Evolutionary conservation across 2,888 invertebrate species (phyloP).

Genomic region (Hybos culiciformis): DNA sequence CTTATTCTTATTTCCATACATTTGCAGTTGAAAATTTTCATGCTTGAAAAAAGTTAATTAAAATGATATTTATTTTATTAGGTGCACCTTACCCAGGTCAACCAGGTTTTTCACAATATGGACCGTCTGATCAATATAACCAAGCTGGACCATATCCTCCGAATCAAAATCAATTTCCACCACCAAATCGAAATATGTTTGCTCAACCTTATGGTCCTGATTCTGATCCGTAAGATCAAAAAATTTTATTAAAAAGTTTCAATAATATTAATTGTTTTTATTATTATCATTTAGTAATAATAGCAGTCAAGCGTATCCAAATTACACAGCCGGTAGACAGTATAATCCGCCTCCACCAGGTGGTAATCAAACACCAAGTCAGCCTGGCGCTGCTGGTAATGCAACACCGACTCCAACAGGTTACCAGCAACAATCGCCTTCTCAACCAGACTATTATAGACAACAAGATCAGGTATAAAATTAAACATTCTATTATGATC

Average conservation of each 20-base stretch:
- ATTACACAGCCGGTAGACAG: slow-evolving; percentile 29
- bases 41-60: not conserved
- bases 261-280: not conserved
- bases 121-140: slow-evolving; percentile 46
- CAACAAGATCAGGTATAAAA: slow-evolving; percentile 37
- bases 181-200: slow-evolving; percentile 63
- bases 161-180: slow-evolving; percentile 44
- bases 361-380: slow-evolving; percentile 39
- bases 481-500: too few relatives aligned
- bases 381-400: slow-evolving; percentile 28
- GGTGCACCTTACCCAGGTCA: slow-evolving; percentile 46
- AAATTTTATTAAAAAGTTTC: not conserved
- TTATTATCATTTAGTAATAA: too few relatives aligned
- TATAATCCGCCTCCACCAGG: slow-evolving; percentile 35
- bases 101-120: slow-evolving; percentile 54
- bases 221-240: slow-evolving; percentile 45
- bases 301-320: slow-evolving; percentile 30
- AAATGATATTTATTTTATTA: slow-evolving; percentile 15
- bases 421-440: slow-evolving; percentile 36
- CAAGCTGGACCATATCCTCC: slow-evolving; percentile 45
- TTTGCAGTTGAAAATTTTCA: not conserved
- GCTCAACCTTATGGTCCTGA: slow-evolving; percentile 64
- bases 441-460: slow-evolving; percentile 44
- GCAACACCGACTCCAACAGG: slow-evolving; percentile 30
- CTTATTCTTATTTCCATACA: slow-evolving; percentile 9